Percentiles rank a stretch among this genome's conserved stretches.
Evolutionary conservation across 2,113 vertebrate genomes (phyloP).

Genomic region (Poeciliopsis prolifica): DNA sequence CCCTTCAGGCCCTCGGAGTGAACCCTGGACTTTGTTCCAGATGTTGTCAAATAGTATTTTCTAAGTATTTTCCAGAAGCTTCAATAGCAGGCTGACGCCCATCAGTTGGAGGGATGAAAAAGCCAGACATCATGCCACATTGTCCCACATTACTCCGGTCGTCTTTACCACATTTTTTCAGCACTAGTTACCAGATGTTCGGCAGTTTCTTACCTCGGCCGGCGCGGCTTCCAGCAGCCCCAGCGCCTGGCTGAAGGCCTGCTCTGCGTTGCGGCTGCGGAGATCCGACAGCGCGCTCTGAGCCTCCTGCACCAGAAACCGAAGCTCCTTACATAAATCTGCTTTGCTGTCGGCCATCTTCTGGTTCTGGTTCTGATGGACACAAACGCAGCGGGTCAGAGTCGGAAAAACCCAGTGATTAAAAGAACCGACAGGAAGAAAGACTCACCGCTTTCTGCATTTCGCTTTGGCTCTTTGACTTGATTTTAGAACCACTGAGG

Average conservation of each 20-base stretch:
- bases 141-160: no score
- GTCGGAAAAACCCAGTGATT: not conserved
- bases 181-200: no score
- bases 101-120: no score
- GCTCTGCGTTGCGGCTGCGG: constrained; percentile 82
- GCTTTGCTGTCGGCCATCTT: not conserved
- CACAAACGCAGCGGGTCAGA: not conserved
- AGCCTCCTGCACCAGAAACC: constrained; percentile 77
- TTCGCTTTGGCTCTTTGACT: constrained; percentile 26
- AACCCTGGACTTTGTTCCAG: no score
- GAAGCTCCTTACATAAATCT: constrained; percentile 52
- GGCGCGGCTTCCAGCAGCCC: constrained; percentile 64
- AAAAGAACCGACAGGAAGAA: not conserved
- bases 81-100: no score
- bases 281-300: constrained; percentile 82
- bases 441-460: constrained; percentile 28
- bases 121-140: no score
- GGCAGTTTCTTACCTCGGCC: constrained; percentile 72
- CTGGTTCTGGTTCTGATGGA: constrained; percentile 17
- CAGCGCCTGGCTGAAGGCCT: constrained; percentile 82
- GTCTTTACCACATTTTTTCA: no score
- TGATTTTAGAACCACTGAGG: constrained; percentile 17
- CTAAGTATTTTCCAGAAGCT: no score
- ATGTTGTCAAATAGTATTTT: no score
- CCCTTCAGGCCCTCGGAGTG: no score